Percentiles rank a stretch among this genome's conserved stretches.
phyloP scores from a whole-genome alignment of 2,888 invertebrate species.

The Metellina segmentata region DNA sequence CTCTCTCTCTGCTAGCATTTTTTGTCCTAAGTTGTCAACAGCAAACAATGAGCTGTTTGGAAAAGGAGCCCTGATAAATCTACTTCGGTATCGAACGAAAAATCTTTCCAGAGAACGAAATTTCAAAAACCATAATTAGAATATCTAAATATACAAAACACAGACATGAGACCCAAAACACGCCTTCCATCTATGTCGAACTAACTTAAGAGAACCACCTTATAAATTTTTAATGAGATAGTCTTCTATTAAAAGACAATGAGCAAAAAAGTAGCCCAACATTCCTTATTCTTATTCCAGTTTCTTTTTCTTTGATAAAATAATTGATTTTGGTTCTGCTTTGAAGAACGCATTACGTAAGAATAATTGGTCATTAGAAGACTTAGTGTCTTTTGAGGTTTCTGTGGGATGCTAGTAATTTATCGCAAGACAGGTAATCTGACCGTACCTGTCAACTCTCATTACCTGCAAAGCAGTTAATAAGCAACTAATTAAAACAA shows the following conservation, averaged over 20 bases:
- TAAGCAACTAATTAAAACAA: not conserved
- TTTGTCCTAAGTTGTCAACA: too few species aligned
- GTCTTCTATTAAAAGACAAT: not conserved
- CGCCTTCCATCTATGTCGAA: too few species aligned
- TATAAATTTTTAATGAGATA: not conserved
- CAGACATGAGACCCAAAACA: too few species aligned
- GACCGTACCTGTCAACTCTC: not conserved
- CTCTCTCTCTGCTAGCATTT: too few species aligned
- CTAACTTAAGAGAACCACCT: too few species aligned
- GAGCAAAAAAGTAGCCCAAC: not conserved
- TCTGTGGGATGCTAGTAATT: not conserved
- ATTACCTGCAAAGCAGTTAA: conserved; percentile 1
- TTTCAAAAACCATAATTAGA: too few species aligned
- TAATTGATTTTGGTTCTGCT: conserved; percentile 29
- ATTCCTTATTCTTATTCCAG: not conserved
- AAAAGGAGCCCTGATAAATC: too few species aligned
- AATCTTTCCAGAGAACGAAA: too few species aligned
- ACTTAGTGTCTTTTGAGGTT: conserved; percentile 22
- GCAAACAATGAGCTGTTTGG: too few species aligned
- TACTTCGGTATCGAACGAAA: too few species aligned
- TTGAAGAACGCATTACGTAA: conserved; percentile 14
- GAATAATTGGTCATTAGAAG: conserved; percentile 35
- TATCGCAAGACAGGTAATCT: conserved; percentile 2
- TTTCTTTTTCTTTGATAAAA: conserved; percentile 4
- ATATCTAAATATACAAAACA: too few species aligned